phyloP scores from a whole-genome alignment of 2,113 vertebrate species.

The Rhinopomastus cyanomelas region DNA sequence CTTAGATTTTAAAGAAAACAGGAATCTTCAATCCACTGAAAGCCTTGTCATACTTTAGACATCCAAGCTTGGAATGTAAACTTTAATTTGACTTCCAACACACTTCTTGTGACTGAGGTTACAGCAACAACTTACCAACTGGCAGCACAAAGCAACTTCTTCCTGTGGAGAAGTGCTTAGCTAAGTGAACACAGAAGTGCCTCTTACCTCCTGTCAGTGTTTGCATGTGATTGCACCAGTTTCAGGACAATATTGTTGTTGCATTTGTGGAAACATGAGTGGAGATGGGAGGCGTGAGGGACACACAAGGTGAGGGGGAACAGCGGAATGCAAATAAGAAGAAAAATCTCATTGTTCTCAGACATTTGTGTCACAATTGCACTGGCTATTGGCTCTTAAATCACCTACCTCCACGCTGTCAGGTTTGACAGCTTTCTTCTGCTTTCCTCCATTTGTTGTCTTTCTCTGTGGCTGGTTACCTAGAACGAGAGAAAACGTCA shows the following conservation, averaged over 20 bases:
- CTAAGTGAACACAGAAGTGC: not conserved
- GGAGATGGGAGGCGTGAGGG: not conserved
- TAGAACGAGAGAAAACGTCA: slow-evolving; percentile 33
- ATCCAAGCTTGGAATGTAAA: not conserved
- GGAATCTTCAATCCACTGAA: not conserved
- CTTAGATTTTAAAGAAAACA: not conserved
- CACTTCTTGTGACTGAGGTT: not conserved
- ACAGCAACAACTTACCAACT: not conserved
- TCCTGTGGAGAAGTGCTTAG: not conserved
- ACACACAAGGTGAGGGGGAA: not conserved
- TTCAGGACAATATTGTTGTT: not conserved
- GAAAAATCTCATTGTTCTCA: not conserved
- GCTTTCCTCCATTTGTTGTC: slow-evolving; percentile 30
- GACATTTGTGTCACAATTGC: not conserved
- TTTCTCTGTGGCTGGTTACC: slow-evolving; percentile 63
- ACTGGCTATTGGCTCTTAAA: not conserved
- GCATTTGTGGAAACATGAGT: not conserved
- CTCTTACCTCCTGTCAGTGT: not conserved
- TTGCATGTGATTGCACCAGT: not conserved
- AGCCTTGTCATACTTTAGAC: not conserved
- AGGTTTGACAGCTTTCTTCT: slow-evolving; percentile 35
- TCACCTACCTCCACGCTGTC: slow-evolving; percentile 14
- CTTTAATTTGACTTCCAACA: not conserved
- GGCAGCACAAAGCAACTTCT: not conserved
- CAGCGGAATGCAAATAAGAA: not conserved